These are phyloP conservation scores for Dendrocopos noguchii DNA, from an alignment of 2,113 vertebrate species.

Conservation along the genomic window DNA sequence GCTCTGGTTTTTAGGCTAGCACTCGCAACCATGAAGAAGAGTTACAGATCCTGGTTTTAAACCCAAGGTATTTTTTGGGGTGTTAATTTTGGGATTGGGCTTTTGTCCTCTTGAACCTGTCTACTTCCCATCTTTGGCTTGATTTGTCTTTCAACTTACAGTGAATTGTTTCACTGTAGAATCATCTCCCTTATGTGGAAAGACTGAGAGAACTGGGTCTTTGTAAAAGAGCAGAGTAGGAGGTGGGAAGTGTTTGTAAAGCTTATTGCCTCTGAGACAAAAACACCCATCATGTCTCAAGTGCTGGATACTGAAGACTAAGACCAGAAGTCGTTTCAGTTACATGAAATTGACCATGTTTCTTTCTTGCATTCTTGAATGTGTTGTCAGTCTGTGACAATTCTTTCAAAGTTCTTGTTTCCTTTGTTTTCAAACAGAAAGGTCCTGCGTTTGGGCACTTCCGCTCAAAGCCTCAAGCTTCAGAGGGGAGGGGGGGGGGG, in stretches of 20 bases:
- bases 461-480: not conserved
- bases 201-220: too few species aligned
- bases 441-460: not conserved
- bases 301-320: too few species aligned
- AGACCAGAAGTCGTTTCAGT: too few species aligned
- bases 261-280: not conserved
- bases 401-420: not conserved
- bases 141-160: not conserved
- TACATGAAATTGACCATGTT: not conserved
- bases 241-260: not conserved
- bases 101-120: not conserved
- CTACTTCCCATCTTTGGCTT: not conserved
- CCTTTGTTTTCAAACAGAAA: not conserved
- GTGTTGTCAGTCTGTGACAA: not conserved
- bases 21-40: rapidly evolving
- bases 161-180: too few species aligned
- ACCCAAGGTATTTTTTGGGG: not conserved
- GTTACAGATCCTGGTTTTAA: not conserved
- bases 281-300: rapidly evolving
- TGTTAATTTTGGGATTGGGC: not conserved
- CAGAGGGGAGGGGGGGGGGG: not conserved
- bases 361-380: not conserved
- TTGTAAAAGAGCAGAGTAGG: too few species aligned
- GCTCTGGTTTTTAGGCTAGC: not conserved
- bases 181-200: too few species aligned